Percentiles rank a stretch among this genome's conserved stretches.
These are phyloP conservation scores for Ochropleura plecta DNA, from an alignment of 2,888 invertebrate genomes.

Conservation along the genomic window DNA sequence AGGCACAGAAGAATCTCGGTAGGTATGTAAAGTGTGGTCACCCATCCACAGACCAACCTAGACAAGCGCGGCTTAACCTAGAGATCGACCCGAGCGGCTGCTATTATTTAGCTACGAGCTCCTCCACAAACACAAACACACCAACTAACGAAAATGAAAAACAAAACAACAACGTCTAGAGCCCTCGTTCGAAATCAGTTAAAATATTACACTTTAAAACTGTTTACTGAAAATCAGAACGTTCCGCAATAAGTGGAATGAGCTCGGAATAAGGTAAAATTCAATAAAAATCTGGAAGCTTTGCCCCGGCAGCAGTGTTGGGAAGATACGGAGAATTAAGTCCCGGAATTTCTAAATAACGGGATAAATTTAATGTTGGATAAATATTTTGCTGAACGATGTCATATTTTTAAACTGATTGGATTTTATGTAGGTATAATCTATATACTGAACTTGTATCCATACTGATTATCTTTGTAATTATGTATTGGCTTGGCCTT, in stretches of 20 bases:
- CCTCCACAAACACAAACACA: too few species aligned
- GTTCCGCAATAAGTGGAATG: slow-evolving; percentile 58
- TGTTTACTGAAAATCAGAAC: slow-evolving; percentile 60
- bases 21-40: too few species aligned
- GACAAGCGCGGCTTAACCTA: too few species aligned
- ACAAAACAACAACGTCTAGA: slow-evolving; percentile 12
- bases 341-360: slow-evolving; percentile 40
- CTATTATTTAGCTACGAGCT: too few species aligned
- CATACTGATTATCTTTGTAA: too few species aligned
- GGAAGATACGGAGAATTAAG: slow-evolving; percentile 26
- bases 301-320: slow-evolving; percentile 34
- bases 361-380: not conserved
- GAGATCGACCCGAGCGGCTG: too few species aligned
- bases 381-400: slow-evolving; percentile 25
- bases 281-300: slow-evolving; percentile 63
- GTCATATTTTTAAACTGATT: not conserved
- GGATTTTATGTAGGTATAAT: not conserved
- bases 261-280: slow-evolving; percentile 65
- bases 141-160: not conserved
- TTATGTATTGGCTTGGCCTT: not conserved
- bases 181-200: slow-evolving; percentile 30
- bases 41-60: too few species aligned
- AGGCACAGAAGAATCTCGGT: too few species aligned
- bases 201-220: slow-evolving; percentile 53
- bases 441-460: not conserved